These are phyloP conservation scores for Caligus rogercresseyi DNA, from an alignment of 1,140 invertebrate species.

Conservation along the genomic window DNA sequence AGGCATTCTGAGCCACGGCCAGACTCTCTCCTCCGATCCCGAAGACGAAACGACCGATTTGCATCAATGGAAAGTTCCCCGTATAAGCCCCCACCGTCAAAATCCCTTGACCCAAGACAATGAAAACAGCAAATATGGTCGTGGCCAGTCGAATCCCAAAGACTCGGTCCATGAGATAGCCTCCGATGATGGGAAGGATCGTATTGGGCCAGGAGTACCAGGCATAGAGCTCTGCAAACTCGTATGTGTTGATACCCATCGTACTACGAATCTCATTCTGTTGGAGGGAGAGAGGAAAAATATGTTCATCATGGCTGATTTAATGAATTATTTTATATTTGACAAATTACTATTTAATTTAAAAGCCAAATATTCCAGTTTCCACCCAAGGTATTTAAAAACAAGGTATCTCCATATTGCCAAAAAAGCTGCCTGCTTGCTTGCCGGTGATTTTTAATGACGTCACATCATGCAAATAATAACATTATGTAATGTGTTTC, in stretches of 20 bases:
- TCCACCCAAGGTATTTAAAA: too few species aligned
- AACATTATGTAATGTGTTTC: too few species aligned
- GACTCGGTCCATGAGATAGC: conserved; percentile 79
- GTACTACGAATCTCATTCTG: conserved; percentile 33
- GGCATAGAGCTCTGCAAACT: conserved; percentile 75
- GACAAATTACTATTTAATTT: too few species aligned
- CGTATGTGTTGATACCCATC: conserved; percentile 53
- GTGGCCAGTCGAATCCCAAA: conserved; percentile 86
- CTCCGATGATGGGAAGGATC: conserved; percentile 82
- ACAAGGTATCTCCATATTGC: not conserved
- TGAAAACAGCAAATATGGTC: conserved; percentile 63
- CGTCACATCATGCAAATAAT: too few species aligned
- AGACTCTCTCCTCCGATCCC: conserved; percentile 93
- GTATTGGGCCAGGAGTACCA: conserved; percentile 98
- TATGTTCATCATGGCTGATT: too few species aligned
- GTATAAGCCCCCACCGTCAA: conserved; percentile 69
- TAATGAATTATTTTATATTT: too few species aligned
- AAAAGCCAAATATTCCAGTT: too few species aligned
- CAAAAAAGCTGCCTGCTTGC: too few species aligned
- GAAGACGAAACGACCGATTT: conserved; percentile 84
- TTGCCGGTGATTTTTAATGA: too few species aligned
- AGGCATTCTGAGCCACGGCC: conserved; percentile 91
- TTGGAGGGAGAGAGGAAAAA: too few species aligned
- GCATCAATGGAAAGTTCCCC: conserved; percentile 72
- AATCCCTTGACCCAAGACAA: conserved; percentile 64